Evolutionary conservation across 2,888 invertebrate genomes (phyloP).

Genomic region (Oligia fasciuncula): DNA sequence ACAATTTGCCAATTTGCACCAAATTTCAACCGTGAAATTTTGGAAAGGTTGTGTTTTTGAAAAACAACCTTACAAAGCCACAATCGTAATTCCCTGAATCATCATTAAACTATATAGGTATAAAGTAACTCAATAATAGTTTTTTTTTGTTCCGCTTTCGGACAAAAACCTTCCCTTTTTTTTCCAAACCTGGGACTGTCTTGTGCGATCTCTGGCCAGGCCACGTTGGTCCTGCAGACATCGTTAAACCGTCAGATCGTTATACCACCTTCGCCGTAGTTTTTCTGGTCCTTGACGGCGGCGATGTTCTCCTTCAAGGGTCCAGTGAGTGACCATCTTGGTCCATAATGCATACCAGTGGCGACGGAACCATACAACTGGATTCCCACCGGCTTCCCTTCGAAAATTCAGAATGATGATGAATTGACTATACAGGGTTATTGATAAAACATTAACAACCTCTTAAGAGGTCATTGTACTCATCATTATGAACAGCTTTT

Average conservation of each 20-base stretch:
- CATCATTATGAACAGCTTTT: too few species aligned
- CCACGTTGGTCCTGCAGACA: not conserved
- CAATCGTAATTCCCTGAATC: not conserved
- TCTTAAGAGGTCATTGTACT: too few species aligned
- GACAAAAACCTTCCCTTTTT: not conserved
- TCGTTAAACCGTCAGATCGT: not conserved
- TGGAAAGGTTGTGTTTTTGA: not conserved
- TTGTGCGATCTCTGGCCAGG: not conserved
- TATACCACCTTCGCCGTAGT: not conserved
- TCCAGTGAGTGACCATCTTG: not conserved
- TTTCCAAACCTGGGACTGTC: not conserved
- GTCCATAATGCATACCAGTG: too few species aligned
- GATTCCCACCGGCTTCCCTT: too few species aligned
- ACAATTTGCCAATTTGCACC: slow-evolving; percentile 1
- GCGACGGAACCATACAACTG: too few species aligned
- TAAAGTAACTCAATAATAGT: not conserved
- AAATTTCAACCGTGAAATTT: not conserved
- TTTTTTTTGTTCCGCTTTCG: not conserved
- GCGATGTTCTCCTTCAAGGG: not conserved
- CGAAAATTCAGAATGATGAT: too few species aligned
- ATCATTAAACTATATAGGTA: not conserved
- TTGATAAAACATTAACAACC: too few species aligned
- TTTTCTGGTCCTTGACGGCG: not conserved
- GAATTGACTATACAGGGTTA: too few species aligned
- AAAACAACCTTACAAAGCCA: not conserved